These are phyloP conservation scores for Sylvia borin DNA, from an alignment of 2,797 vertebrate species.

Conservation along the genomic window DNA sequence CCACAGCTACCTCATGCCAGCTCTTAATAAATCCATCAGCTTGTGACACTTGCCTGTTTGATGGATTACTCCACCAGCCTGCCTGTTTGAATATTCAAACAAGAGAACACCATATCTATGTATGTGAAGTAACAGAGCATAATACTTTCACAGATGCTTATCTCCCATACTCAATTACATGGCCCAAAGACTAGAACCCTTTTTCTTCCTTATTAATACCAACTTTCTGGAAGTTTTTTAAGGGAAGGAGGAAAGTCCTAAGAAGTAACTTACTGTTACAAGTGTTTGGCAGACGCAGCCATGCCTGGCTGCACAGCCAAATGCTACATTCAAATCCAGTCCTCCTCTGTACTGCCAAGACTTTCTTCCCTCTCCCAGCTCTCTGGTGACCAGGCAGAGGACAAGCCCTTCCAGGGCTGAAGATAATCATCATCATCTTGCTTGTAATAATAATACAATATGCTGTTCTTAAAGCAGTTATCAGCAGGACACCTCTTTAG, in stretches of 20 bases:
- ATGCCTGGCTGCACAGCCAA: neutral
- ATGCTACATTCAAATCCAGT: neutral
- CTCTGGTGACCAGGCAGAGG: neutral
- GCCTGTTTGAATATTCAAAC: neutral
- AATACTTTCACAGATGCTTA: neutral
- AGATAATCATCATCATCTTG: conserved; percentile 17
- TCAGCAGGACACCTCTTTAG: conserved; percentile 44
- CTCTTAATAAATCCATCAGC: neutral
- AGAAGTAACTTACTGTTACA: neutral
- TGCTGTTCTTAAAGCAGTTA: conserved; percentile 40
- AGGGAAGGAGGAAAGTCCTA: neutral
- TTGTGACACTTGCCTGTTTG: neutral
- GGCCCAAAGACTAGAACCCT: neutral
- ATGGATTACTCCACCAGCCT: neutral
- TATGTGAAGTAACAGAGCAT: neutral
- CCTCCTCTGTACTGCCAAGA: neutral
- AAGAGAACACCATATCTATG: neutral
- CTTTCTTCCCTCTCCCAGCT: neutral
- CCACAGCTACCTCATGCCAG: neutral
- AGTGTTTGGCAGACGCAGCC: neutral
- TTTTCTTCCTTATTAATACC: neutral
- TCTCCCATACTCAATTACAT: conserved; percentile 1
- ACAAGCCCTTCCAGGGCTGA: neutral
- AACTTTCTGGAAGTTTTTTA: neutral
- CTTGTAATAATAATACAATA: conserved; percentile 34